Percentiles rank a stretch among this genome's conserved stretches.
These are phyloP conservation scores for Paralichthys olivaceus DNA, from an alignment of 2,113 vertebrate genomes.

Conservation along the genomic window DNA sequence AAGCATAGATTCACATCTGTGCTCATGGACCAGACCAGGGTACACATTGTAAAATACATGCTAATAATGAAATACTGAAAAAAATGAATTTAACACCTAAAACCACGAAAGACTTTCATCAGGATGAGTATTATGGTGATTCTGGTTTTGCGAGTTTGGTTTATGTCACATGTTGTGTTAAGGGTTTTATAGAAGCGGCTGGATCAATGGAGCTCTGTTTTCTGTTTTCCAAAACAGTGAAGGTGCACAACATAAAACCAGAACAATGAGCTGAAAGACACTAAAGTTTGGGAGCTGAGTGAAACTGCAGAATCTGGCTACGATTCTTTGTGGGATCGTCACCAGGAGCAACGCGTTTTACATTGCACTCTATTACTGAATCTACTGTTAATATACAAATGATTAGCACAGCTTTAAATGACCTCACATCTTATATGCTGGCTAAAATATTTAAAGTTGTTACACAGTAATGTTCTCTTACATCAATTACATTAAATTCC, in stretches of 20 bases:
- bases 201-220: too few species aligned
- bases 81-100: neutral
- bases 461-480: neutral
- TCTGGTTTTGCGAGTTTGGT: too few species aligned
- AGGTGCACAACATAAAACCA: neutral
- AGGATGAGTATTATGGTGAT: neutral
- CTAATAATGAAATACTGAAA: slow-evolving; percentile 24
- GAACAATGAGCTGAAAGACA: neutral
- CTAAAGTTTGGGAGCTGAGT: too few species aligned
- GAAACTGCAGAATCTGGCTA: too few species aligned
- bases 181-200: too few species aligned
- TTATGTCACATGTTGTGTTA: too few species aligned
- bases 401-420: neutral
- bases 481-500: neutral
- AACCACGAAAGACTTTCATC: too few species aligned
- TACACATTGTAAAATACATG: slow-evolving; percentile 26
- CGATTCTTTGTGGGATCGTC: neutral
- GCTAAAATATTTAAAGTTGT: neutral
- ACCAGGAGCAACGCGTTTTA: neutral
- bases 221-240: too few species aligned
- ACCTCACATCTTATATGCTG: neutral
- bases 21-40: neutral
- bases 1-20: slow-evolving; percentile 5
- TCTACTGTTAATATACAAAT: neutral
- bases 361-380: neutral